Conservation (phyloP, 2,797 vertebrate species). For the Gambusia yucatana region DNA sequence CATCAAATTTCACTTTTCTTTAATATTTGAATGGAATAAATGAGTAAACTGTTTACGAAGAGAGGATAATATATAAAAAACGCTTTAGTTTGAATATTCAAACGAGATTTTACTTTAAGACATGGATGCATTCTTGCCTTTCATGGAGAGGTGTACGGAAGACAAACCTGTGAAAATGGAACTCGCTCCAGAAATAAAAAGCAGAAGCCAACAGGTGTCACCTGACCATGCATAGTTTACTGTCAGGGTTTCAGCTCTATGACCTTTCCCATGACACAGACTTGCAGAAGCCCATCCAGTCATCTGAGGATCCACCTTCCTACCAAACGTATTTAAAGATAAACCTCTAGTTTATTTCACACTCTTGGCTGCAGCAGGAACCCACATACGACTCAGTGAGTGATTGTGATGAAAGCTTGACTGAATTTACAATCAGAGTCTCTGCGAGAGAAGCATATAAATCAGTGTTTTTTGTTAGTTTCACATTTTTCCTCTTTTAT, state of each 20-base stretch:
- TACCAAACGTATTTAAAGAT: conserved; percentile 5
- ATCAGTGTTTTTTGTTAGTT: conserved; percentile 23
- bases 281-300: conserved; percentile 8
- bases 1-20: background rate
- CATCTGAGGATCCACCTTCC: background rate
- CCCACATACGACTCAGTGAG: conserved; percentile 2
- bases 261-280: conserved; percentile 19
- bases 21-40: background rate
- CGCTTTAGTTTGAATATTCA: background rate
- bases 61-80: background rate
- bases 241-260: conserved; percentile 11
- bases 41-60: background rate
- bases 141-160: background rate
- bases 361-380: background rate
- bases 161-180: background rate
- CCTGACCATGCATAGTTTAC: conserved; percentile 33
- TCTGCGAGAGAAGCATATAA: conserved; percentile 4
- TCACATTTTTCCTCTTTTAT: conserved; percentile 9
- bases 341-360: conserved; percentile 20
- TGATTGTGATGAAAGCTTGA: conserved; percentile 7
- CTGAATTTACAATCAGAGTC: conserved; percentile 29
- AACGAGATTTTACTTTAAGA: background rate
- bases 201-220: conserved; percentile 11
- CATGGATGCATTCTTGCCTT: background rate
- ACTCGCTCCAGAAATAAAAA: conserved; percentile 19